Evolutionary conservation across 2,113 vertebrate species (phyloP).

Genomic region (Chinchilla lanigera): DNA sequence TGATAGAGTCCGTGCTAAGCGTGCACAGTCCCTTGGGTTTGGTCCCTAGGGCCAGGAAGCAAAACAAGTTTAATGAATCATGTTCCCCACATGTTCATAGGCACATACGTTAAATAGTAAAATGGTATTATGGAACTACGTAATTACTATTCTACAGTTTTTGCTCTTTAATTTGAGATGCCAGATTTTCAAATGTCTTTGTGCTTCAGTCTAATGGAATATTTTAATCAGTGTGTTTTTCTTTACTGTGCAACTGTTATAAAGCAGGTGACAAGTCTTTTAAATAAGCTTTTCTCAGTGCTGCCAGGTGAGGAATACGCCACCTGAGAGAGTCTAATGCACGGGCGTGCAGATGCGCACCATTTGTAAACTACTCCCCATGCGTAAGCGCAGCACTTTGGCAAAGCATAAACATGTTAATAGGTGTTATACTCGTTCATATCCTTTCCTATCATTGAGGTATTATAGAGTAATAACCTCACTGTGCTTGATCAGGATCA

Average conservation of each 20-base stretch:
- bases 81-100: neutral
- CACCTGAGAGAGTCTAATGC: neutral
- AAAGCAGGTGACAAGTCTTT: slow-evolving; percentile 17
- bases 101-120: neutral
- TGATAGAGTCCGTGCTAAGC: neutral
- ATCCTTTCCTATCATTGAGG: neutral
- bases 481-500: neutral
- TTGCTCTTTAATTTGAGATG: slow-evolving; percentile 8
- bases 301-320: neutral
- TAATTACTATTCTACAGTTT: neutral
- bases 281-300: neutral
- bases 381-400: neutral
- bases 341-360: slow-evolving; percentile 45
- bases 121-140: neutral
- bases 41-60: neutral
- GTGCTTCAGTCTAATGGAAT: neutral
- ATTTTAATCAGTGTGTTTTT: neutral
- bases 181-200: neutral
- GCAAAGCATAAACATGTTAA: slow-evolving; percentile 24
- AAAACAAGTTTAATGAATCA: neutral
- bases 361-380: slow-evolving; percentile 37
- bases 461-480: neutral
- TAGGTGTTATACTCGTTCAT: slow-evolving; percentile 30
- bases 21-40: neutral
- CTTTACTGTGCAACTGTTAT: neutral